A percentile compares a stretch with the other conserved stretches of the same genome.
These are phyloP conservation scores for Solea senegalensis DNA, from an alignment of 2,113 vertebrate species.

Conservation along the genomic window DNA sequence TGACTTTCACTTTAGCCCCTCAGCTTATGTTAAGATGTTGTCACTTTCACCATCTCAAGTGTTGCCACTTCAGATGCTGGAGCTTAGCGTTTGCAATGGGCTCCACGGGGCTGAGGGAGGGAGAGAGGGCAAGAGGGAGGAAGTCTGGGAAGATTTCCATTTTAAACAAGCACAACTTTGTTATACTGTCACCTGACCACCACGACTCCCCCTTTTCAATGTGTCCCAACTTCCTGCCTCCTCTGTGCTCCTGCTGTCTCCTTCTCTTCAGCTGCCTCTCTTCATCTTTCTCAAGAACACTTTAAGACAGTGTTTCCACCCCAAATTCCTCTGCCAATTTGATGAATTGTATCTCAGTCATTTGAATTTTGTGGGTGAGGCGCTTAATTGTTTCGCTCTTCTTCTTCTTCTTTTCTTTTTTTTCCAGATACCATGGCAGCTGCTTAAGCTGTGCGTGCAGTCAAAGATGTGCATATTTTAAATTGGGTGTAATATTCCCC, in stretches of 20 bases:
- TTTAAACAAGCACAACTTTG: conserved; percentile 78
- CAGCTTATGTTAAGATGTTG: conserved; percentile 84
- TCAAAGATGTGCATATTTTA: conserved; percentile 77
- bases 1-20: conserved; percentile 78
- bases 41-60: conserved; percentile 86
- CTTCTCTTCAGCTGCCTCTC: conserved; percentile 52
- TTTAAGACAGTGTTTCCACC: conserved; percentile 58
- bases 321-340: conserved; percentile 54
- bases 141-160: conserved; percentile 77
- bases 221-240: conserved; percentile 67
- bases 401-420: conserved; percentile 15
- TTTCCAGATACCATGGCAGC: conserved; percentile 55
- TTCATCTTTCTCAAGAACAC: conserved; percentile 70
- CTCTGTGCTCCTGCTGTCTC: conserved; percentile 49
- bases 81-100: conserved; percentile 76
- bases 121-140: conserved; percentile 60
- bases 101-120: conserved; percentile 30
- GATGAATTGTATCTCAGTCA: conserved; percentile 65
- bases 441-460: conserved; percentile 59
- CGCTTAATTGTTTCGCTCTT: conserved; percentile 63
- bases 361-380: conserved; percentile 52
- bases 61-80: conserved; percentile 84
- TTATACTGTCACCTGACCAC: conserved; percentile 71
- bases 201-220: conserved; percentile 53
- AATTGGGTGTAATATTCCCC: conserved; percentile 75